A percentile compares a stretch with the other conserved stretches of the same genome.
Evolutionary conservation across 2,797 vertebrate genomes (phyloP).

Genomic region (Hyperoplus immaculatus): DNA sequence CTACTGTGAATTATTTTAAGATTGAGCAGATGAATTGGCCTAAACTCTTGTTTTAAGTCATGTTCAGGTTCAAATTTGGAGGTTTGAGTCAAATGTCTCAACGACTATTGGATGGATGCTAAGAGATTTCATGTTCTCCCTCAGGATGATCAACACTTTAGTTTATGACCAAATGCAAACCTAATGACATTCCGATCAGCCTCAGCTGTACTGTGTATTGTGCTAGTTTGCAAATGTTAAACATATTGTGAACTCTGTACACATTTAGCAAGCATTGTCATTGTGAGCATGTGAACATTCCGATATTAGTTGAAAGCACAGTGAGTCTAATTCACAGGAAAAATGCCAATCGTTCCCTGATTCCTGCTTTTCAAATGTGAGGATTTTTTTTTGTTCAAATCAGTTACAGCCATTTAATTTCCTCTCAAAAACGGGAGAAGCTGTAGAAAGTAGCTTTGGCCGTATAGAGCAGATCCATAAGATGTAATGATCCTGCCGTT

Average conservation of each 20-base stretch:
- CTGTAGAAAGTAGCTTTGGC: not conserved
- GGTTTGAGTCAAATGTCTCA: not conserved
- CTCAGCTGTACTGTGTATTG: not conserved
- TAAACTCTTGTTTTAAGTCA: no score
- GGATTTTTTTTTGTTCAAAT: not conserved
- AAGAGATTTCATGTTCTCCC: not conserved
- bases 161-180: not conserved
- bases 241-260: not conserved
- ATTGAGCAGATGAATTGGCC: no score
- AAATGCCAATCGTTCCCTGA: no score
- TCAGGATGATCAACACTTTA: not conserved
- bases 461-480: not conserved
- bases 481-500: not conserved
- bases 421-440: slow-evolving; percentile 4
- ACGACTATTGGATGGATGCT: not conserved
- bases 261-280: not conserved
- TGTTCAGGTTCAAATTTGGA: no score
- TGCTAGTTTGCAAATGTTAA: not conserved
- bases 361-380: no score
- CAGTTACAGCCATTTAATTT: not conserved
- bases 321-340: no score
- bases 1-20: not conserved
- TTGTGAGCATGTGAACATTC: not conserved
- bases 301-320: no score
- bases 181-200: not conserved